Evolutionary conservation across 2,113 vertebrate species (phyloP), one percentile per base, ranked within the genome.

Genomic region (Tricholaema leucomelas): DNA sequence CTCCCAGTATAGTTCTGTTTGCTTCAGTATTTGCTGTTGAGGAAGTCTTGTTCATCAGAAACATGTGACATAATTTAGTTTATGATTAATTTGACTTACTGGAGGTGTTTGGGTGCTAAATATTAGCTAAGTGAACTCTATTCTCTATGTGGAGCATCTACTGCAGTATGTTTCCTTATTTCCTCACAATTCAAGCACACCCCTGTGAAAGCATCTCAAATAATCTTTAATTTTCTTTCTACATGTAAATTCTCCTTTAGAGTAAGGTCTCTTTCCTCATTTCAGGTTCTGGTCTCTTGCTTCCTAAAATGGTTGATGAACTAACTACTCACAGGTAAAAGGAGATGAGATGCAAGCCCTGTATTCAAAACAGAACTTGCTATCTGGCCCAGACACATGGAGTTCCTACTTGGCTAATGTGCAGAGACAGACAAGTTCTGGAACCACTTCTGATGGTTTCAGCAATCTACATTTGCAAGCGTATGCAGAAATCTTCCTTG

Each of bases 51-150:
- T 72, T 95, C 87, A 81, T 54, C 24, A 85, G 55, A 85, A 76
- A 64, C 33, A 46, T 42, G 60, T 80, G 76, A 81, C 36, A 25
- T 85, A 40, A 72, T 58, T 81, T 36, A 70, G 38, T 75, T 91
- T 81, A 67, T 36, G 1, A 81, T 66, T 81, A 58, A 61, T 76
- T 10, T 73, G 6, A 16, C 54, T 82, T 90, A 36, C 14, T 33
- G 82, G 75, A 92, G 69, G 88, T 88, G n/a, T 83, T 85, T 88
- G 63, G 82, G 82, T 70, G 52, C 70, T 84, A 92, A 93, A 61
- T 54, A 65, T 31, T 70, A 80, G 46, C 16, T n/a, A 83, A 77
- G 55, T 58, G 30, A 40, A 69, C 16, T 67, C 79, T 38, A 79
- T 20, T 66, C 12, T 84, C 54, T 60, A 5, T 25, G 36, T 61